phyloP scores from a whole-genome alignment of 2,888 invertebrate species.

The Polydrusus tereticollis region DNA sequence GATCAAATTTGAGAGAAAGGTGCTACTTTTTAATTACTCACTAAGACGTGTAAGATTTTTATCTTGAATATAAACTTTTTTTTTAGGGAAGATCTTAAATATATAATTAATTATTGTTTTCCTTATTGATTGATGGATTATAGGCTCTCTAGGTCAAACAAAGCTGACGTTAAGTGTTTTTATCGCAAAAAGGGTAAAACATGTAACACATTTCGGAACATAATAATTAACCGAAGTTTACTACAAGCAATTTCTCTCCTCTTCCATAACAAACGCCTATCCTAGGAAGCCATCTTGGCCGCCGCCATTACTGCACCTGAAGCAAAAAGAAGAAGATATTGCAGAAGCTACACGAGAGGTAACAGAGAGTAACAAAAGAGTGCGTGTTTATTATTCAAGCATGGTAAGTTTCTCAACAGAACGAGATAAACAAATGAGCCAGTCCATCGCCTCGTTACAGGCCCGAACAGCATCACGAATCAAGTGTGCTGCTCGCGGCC shows the following conservation, averaged over 20 bases:
- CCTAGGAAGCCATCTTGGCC: conserved; percentile 48
- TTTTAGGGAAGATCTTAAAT: not conserved
- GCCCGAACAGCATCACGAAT: conserved; percentile 53
- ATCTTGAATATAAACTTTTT: conserved; percentile 1
- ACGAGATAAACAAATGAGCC: conserved; percentile 66
- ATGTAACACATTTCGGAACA: no score
- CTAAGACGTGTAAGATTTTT: conserved; percentile 10
- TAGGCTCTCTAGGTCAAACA: no score
- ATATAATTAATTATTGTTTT: not conserved
- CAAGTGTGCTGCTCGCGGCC: conserved; percentile 39
- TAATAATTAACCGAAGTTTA: no score
- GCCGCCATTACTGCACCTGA: conserved; percentile 43
- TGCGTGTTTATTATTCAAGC: conserved; percentile 65
- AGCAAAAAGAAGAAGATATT: conserved; percentile 29
- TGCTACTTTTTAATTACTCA: conserved; percentile 47
- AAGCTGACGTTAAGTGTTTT: no score
- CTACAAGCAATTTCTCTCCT: no score
- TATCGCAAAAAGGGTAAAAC: no score
- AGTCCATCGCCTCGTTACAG: conserved; percentile 63
- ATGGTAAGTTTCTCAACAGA: conserved; percentile 64
- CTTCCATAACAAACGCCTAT: conserved; percentile 26
- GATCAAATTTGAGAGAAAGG: conserved; percentile 48
- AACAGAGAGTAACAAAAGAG: conserved; percentile 57
- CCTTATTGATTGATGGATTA: not conserved
- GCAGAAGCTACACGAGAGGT: conserved; percentile 44